phyloP scores from a whole-genome alignment of 2,888 invertebrate species.

The Ceramica pisi region DNA sequence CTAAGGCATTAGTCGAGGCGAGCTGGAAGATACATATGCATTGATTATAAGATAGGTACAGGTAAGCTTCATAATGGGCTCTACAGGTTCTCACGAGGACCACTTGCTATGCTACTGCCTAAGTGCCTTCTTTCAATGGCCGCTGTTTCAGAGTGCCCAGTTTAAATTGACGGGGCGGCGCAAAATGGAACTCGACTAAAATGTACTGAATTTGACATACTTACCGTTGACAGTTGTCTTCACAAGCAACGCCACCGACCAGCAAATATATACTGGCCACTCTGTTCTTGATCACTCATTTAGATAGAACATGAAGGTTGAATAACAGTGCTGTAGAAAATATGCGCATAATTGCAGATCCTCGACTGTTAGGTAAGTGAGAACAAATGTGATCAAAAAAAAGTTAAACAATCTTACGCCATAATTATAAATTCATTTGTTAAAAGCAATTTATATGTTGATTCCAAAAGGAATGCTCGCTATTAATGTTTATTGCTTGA shows the following conservation, averaged over 20 bases:
- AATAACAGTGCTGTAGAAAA: slow-evolving; percentile 23
- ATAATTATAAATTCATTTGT: slow-evolving; percentile 37
- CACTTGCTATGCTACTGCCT: slow-evolving; percentile 28
- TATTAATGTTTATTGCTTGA: slow-evolving; percentile 35
- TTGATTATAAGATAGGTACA: slow-evolving; percentile 23
- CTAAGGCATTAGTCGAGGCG: slow-evolving; percentile 4
- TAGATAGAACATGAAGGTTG: slow-evolving; percentile 37
- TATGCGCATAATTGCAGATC: slow-evolving; percentile 52
- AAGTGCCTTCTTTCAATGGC: slow-evolving; percentile 34
- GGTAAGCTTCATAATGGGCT: slow-evolving; percentile 23
- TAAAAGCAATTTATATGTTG: slow-evolving; percentile 44
- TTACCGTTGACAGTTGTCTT: not conserved
- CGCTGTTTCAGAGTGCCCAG: slow-evolving; percentile 2
- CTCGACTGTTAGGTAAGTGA: slow-evolving; percentile 18
- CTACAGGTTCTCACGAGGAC: slow-evolving; percentile 31
- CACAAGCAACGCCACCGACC: not conserved
- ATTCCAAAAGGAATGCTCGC: slow-evolving; percentile 30
- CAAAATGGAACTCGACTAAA: not conserved
- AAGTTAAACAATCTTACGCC: slow-evolving; percentile 32
- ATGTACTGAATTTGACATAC: slow-evolving; percentile 5
- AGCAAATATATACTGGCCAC: slow-evolving; percentile 12
- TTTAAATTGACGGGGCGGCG: slow-evolving; percentile 1
- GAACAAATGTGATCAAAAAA: slow-evolving; percentile 41
- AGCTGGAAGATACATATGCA: slow-evolving; percentile 23
- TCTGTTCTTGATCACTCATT: slow-evolving; percentile 27